Evolutionary conservation across 2,113 vertebrate genomes (phyloP).

Genomic region (Maccullochella peelii): DNA sequence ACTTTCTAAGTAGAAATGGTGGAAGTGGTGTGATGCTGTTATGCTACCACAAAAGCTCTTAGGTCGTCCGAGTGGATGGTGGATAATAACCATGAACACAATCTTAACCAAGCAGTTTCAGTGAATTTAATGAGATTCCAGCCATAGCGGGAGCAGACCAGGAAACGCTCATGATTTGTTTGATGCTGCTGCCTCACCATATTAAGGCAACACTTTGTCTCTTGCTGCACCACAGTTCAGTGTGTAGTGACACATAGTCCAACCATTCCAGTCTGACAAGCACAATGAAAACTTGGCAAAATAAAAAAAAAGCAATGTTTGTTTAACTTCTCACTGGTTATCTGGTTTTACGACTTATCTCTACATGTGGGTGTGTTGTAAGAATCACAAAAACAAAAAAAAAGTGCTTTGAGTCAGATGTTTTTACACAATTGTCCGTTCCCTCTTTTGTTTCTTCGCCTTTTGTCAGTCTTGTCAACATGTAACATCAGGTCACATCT

Average conservation of each 20-base stretch:
- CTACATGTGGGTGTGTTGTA: too few species aligned
- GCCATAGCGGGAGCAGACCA: background rate
- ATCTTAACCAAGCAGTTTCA: background rate
- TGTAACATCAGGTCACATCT: conserved; percentile 56
- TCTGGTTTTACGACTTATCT: background rate
- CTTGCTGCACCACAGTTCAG: conserved; percentile 2
- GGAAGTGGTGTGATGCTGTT: background rate
- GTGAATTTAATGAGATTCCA: background rate
- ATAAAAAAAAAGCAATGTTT: conserved; percentile 3
- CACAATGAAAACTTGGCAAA: background rate
- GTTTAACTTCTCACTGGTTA: background rate
- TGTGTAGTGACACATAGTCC: conserved; percentile 26
- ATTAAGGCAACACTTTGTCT: conserved; percentile 18
- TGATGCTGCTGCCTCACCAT: conserved; percentile 24
- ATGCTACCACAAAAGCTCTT: background rate
- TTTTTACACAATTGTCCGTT: conserved; percentile 11
- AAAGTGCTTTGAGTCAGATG: conserved; percentile 17
- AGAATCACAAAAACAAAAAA: too few species aligned
- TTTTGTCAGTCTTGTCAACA: conserved; percentile 43
- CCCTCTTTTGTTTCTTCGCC: conserved; percentile 27
- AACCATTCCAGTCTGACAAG: conserved; percentile 8
- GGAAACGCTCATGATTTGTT: background rate
- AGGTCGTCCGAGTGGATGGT: background rate
- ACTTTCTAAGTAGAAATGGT: background rate
- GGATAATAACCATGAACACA: background rate